Percentiles rank a stretch among this genome's conserved stretches.
Evolutionary conservation across 2,888 invertebrate genomes (phyloP).

Genomic region (Melinaea menophilus): DNA sequence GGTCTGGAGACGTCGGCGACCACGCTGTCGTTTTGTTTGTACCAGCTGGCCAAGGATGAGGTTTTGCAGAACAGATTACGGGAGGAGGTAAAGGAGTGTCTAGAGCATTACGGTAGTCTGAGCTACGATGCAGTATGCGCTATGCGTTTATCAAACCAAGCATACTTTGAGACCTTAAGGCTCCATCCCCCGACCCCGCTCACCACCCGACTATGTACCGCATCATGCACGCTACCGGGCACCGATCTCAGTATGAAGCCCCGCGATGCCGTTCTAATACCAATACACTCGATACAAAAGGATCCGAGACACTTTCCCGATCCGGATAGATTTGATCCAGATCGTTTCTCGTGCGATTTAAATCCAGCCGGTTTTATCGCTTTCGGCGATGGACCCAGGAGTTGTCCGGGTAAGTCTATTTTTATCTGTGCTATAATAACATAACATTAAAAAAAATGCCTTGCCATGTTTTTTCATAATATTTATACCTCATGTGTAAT

Average conservation of each 20-base stretch:
- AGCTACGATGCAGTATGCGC: constrained; percentile 63
- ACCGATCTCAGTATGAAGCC: constrained; percentile 54
- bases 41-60: constrained; percentile 62
- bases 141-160: constrained; percentile 58
- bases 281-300: constrained; percentile 63
- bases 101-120: constrained; percentile 50
- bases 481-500: background rate
- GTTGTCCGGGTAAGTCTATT: constrained; percentile 61
- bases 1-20: constrained; percentile 69
- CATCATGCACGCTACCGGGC: constrained; percentile 54
- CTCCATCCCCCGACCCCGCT: constrained; percentile 68
- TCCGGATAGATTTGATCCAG: constrained; percentile 66
- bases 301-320: constrained; percentile 60
- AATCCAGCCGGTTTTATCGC: constrained; percentile 63
- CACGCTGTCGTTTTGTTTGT: constrained; percentile 68
- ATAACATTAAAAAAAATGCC: too few relatives aligned
- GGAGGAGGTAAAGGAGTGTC: constrained; percentile 56
- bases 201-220: constrained; percentile 65
- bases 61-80: constrained; percentile 59
- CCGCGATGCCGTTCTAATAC: constrained; percentile 61
- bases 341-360: constrained; percentile 55
- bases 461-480: background rate
- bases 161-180: constrained; percentile 59
- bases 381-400: constrained; percentile 69
- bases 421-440: too few relatives aligned